phyloP scores from a whole-genome alignment of 2,888 invertebrate species.

The Glaucopsyche alexis region DNA sequence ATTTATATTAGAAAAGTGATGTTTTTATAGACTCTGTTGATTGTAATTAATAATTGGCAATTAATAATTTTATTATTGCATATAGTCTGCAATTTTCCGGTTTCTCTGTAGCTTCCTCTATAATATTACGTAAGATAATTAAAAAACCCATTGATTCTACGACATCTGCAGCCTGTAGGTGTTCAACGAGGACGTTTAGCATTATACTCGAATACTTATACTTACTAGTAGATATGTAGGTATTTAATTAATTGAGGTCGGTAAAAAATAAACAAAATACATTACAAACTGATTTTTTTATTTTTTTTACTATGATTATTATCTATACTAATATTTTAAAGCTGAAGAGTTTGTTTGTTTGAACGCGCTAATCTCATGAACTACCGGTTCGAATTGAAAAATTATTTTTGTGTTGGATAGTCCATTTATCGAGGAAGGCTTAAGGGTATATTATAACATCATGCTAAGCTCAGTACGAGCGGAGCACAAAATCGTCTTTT shows the following conservation, averaged over 20 bases:
- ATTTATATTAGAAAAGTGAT: too few relatives aligned
- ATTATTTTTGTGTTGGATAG: too few relatives aligned
- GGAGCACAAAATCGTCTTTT: too few relatives aligned
- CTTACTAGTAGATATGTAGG: background rate
- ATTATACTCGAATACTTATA: background rate
- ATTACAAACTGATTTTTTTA: too few relatives aligned
- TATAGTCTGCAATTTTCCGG: conserved; percentile 5
- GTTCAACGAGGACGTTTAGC: background rate
- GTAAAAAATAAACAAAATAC: background rate
- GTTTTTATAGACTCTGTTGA: background rate
- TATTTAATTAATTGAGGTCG: background rate
- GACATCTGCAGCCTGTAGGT: background rate
- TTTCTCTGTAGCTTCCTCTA: conserved; percentile 3
- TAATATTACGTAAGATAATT: background rate
- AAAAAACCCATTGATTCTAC: background rate
- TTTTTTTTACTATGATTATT: too few relatives aligned
- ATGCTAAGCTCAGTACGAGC: too few relatives aligned
- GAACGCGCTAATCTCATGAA: too few relatives aligned
- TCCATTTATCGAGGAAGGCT: too few relatives aligned
- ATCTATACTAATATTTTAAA: too few relatives aligned
- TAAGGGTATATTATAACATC: too few relatives aligned
- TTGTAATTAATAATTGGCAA: background rate
- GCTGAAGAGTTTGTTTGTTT: too few relatives aligned
- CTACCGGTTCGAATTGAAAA: too few relatives aligned
- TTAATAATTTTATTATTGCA: background rate